Evolutionary conservation across 2,113 vertebrate species (phyloP).

Genomic region (Oxygymnocypris stewartii): DNA sequence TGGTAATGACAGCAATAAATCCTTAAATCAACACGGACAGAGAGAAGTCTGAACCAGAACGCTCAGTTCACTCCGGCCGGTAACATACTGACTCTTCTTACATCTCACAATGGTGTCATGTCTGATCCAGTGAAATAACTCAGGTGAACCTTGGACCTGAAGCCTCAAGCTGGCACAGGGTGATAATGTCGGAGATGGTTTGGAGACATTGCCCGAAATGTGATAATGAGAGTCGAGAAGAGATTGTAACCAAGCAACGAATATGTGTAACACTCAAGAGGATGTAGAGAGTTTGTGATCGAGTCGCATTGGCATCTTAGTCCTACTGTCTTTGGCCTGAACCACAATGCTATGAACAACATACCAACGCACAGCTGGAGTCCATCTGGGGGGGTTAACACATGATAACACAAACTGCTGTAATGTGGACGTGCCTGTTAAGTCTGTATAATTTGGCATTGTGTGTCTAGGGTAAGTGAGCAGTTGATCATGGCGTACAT

Average conservation of each 20-base stretch:
- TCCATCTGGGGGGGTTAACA: not conserved
- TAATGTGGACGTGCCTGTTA: conserved; percentile 10
- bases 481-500: not conserved
- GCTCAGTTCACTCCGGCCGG: not conserved
- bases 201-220: conserved; percentile 17
- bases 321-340: conserved; percentile 25
- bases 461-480: conserved; percentile 5
- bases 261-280: conserved; percentile 23
- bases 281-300: not conserved
- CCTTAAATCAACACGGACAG: not conserved
- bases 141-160: conserved; percentile 26
- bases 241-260: conserved; percentile 31
- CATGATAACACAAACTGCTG: conserved; percentile 19
- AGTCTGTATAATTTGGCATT: conserved; percentile 12
- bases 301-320: not conserved
- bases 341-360: conserved; percentile 15
- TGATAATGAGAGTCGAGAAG: conserved; percentile 16
- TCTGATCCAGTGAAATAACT: not conserved
- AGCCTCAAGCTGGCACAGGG: not conserved
- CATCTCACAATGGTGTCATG: conserved; percentile 8
- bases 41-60: not conserved
- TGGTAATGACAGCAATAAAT: not conserved
- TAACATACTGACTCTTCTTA: not conserved
- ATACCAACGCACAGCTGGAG: conserved; percentile 24
- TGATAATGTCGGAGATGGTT: conserved; percentile 24